These are phyloP conservation scores for Priocnemis perturbator DNA, from an alignment of 2,888 invertebrate species.

Conservation along the genomic window DNA sequence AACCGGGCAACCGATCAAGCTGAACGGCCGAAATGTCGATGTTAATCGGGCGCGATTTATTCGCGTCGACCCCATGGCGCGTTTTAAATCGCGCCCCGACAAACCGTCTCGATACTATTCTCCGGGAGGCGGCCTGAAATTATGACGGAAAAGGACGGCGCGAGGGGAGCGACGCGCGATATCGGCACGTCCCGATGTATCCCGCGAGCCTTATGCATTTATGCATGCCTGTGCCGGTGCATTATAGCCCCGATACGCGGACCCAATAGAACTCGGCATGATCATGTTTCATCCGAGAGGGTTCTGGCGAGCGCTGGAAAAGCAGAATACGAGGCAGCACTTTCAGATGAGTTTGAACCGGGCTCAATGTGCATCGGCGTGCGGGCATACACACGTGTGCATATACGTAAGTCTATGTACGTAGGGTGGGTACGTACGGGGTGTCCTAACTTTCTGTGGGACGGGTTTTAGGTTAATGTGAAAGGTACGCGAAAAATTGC, in stretches of 20 bases:
- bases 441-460: no score
- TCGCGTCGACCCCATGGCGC: no score
- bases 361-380: no score
- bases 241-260: constrained; percentile 16
- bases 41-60: no score
- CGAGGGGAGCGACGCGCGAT: constrained; percentile 11
- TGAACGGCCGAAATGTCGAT: no score
- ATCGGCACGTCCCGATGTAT: constrained; percentile 9
- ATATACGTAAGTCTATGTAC: not conserved
- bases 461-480: no score
- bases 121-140: constrained; percentile 14
- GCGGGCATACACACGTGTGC: no score
- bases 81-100: no score
- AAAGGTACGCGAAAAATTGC: no score
- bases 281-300: constrained; percentile 32
- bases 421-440: not conserved
- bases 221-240: constrained; percentile 5
- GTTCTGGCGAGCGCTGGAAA: not conserved
- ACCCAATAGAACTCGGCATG: constrained; percentile 10
- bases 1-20: no score
- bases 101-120: constrained; percentile 12
- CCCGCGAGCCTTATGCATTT: constrained; percentile 18
- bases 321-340: constrained; percentile 33
- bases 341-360: constrained; percentile 46
- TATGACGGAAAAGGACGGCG: constrained; percentile 3